These are phyloP conservation scores for Dexiosoma caninum DNA, from an alignment of 2,888 invertebrate species.

Conservation along the genomic window DNA sequence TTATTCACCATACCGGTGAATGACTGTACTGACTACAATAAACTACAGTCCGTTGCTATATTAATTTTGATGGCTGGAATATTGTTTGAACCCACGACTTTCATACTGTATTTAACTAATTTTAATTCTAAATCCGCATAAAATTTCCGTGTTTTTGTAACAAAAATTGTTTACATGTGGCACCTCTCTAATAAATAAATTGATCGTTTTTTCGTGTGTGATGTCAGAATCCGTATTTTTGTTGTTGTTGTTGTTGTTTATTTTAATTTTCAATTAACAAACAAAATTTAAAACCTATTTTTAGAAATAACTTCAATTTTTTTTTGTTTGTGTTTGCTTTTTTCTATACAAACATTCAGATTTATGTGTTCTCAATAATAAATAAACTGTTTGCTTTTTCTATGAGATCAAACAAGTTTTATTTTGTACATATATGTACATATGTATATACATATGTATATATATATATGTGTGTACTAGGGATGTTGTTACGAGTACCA, in stretches of 20 bases:
- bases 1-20: too few species aligned
- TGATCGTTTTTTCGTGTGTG: slow-evolving; percentile 20
- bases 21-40: too few species aligned
- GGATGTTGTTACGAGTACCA: too few species aligned
- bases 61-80: too few species aligned
- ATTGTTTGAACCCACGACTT: too few species aligned
- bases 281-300: slow-evolving; percentile 35
- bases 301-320: slow-evolving; percentile 36
- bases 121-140: too few species aligned
- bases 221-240: slow-evolving; percentile 35
- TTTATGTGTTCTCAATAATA: slow-evolving; percentile 5
- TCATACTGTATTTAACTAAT: too few species aligned
- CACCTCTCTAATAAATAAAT: neutral
- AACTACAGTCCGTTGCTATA: too few species aligned
- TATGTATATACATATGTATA: neutral
- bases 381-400: neutral
- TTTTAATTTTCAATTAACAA: slow-evolving; percentile 41
- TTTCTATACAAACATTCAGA: slow-evolving; percentile 19
- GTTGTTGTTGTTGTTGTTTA: slow-evolving; percentile 20
- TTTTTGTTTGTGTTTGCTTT: too few species aligned
- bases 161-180: neutral
- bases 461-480: too few species aligned
- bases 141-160: neutral
- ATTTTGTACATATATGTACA: neutral
- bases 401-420: too few species aligned